These are phyloP conservation scores for Pogonus chalceus DNA, from an alignment of 1,140 invertebrate genomes.

Conservation along the genomic window DNA sequence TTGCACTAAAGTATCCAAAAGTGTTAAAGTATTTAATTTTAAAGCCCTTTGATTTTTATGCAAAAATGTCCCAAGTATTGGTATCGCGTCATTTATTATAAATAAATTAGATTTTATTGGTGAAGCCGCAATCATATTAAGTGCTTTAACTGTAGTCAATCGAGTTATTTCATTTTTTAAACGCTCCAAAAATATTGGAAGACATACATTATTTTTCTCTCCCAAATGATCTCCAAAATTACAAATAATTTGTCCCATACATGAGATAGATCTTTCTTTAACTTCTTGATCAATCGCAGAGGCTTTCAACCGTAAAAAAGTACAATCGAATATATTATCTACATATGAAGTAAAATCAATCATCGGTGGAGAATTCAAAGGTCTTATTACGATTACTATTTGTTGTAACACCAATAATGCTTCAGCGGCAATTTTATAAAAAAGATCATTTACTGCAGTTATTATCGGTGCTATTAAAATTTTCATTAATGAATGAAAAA, in stretches of 20 bases:
- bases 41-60: conserved; percentile 94
- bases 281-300: conserved; percentile 98
- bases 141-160: conserved; percentile 88
- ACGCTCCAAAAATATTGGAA: conserved; percentile 90
- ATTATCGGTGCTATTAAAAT: conserved; percentile 82
- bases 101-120: conserved; percentile 79
- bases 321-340: conserved; percentile 73
- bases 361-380: conserved; percentile 57
- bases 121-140: conserved; percentile 88
- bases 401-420: conserved; percentile 87
- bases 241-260: conserved; percentile 91
- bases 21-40: conserved; percentile 80
- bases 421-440: conserved; percentile 98
- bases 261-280: conserved; percentile 93
- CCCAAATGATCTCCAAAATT: conserved; percentile 78
- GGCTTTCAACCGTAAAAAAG: conserved; percentile 74
- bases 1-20: conserved; percentile 72
- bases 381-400: conserved; percentile 87
- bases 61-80: conserved; percentile 86
- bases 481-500: conserved; percentile 71
- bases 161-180: conserved; percentile 94
- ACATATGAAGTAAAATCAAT: conserved; percentile 75
- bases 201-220: conserved; percentile 66
- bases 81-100: conserved; percentile 83
- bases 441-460: conserved; percentile 81